Percentiles rank a stretch among this genome's conserved stretches.
These are phyloP conservation scores for Bergia puertoricense DNA, from an alignment of 92 coral and sea anemone species.

Conservation along the genomic window DNA sequence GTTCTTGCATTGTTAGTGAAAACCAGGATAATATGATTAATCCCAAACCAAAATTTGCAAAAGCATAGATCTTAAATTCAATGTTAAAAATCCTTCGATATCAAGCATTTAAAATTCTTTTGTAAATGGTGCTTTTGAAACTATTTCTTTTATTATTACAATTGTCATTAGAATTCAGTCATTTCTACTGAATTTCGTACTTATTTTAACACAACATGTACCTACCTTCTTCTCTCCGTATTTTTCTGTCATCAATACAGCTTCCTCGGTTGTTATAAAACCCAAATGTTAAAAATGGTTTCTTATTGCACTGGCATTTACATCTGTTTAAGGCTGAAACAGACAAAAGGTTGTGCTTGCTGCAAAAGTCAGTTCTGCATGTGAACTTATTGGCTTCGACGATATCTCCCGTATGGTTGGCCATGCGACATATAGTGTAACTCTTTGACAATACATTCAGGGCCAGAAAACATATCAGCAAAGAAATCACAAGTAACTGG, in stretches of 20 bases:
- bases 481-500: background rate
- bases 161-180: too few relatives aligned
- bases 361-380: background rate
- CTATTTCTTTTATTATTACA: too few relatives aligned
- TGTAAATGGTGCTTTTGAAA: too few relatives aligned
- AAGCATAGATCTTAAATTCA: too few relatives aligned
- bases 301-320: background rate
- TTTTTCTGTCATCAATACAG: background rate
- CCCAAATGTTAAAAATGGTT: background rate
- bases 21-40: too few relatives aligned
- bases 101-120: too few relatives aligned
- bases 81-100: too few relatives aligned
- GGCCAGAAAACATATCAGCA: background rate
- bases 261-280: background rate
- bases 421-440: conserved; percentile 9
- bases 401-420: conserved; percentile 16
- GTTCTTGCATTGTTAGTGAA: too few relatives aligned
- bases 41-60: too few relatives aligned
- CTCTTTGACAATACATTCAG: background rate
- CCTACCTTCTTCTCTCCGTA: background rate
- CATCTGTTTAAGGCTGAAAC: background rate
- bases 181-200: too few relatives aligned
- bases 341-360: background rate
- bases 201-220: background rate
- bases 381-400: background rate